Evolutionary conservation across 2,113 vertebrate species (phyloP).

Genomic region (Macquaria ambigua): DNA sequence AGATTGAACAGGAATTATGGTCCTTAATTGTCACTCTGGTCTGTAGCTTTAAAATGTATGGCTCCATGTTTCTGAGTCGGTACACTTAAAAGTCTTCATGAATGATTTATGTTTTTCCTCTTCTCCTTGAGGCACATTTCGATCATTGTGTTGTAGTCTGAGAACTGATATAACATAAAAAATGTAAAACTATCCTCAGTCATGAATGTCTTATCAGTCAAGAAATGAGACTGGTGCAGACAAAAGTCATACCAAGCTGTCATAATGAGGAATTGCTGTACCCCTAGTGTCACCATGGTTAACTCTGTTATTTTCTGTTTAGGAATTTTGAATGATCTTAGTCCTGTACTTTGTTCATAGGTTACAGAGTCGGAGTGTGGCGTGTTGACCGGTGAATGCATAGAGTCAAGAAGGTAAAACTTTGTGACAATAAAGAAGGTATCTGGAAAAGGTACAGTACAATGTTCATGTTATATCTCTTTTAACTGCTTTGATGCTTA

Average conservation of each 20-base stretch:
- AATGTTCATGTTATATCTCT: neutral
- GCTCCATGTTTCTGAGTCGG: neutral
- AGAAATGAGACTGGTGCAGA: neutral
- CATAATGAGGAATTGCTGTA: neutral
- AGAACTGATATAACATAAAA: neutral
- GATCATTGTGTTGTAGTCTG: neutral
- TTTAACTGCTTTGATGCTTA: neutral
- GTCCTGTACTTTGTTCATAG: constrained; percentile 47
- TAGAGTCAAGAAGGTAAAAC: constrained; percentile 96
- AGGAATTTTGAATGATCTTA: neutral
- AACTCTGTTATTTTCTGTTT: neutral
- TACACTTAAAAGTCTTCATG: neutral
- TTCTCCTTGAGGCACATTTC: neutral
- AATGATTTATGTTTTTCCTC: neutral
- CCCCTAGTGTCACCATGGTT: neutral
- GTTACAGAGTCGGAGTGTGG: constrained; percentile 86
- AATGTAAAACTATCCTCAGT: neutral
- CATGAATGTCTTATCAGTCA: neutral
- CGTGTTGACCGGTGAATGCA: constrained; percentile 92
- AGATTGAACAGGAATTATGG: neutral
- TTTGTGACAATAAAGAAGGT: constrained; percentile 90
- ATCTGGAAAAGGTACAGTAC: constrained; percentile 91
- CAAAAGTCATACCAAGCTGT: neutral
- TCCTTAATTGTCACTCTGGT: neutral
- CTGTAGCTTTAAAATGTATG: neutral